Base-by-base conservation (phyloP, 2,797 vertebrate species). In the Hippoglossus hippoglossus region DNA sequence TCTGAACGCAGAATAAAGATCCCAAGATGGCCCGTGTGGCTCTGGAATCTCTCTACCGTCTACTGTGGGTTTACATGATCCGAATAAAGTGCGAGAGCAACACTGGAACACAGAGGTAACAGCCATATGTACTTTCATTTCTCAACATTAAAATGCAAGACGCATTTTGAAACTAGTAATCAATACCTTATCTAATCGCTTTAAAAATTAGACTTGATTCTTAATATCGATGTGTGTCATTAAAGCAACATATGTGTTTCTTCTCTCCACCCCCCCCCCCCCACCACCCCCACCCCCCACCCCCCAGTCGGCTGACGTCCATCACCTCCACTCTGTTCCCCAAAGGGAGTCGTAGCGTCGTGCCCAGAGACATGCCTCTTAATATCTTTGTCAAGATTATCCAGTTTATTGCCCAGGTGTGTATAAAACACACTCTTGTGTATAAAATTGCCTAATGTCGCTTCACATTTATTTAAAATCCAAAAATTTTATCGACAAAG, bases 301-400 rank as follows among this genome's bases (percentile, higher is more conserved):
- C 76, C 90, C 88, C 22, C 91, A 99, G 98, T 89, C 98, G 98
- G 47, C 96, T 99, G 90, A 98, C 96, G 64, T 97, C 97, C 86
- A 99, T 99, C 93, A 96, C 98, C 82, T 96, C 97, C 90, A 99
- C 97, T 1, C 95, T 99, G 86, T 99, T 99, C 91, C 98, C 98
- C 49, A 99, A 99, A 93, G 98, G 98, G 36, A 99, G 97, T 71
- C 96, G 98, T 1, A 98, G 97, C 21, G 98, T 99, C 34, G 96
- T 99, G n/a, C 98, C 98, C 65, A 95, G 98, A 86, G 98, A 99
- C 88, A 99, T 99, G 97, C 98, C 98, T 22, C 95, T 99, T 8
- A 99, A 99, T 84, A 99, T 99, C 84, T 99, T 99, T 74, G 98
- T 99, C 90, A 99, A 99, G 90, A 99, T 99, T 75, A 99, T 99